Evolutionary conservation across 1,140 invertebrate species (phyloP), one percentile per base, ranked within the genome.

Genomic region (Harpegnathos saltator): DNA sequence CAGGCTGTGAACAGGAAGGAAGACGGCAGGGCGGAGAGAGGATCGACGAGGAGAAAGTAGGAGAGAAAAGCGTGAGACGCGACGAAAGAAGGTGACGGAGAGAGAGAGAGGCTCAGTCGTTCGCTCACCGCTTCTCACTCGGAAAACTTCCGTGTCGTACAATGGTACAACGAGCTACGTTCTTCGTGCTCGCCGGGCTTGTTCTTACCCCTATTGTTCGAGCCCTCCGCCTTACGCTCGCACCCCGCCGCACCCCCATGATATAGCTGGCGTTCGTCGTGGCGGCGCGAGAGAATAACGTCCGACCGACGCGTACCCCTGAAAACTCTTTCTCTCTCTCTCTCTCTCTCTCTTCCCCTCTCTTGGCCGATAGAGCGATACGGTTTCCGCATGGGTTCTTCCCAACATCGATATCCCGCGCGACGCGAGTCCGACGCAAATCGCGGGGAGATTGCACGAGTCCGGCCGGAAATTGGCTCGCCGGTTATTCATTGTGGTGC

Each of bases 121-220:
- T 73, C 33, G 17, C 24, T 24, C 3, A 14, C 38, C 11, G 24
- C 26, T 38, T 15, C n/a, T n/a, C 22, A 62, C 58, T 73, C 71
- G 71, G 52, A 58, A 80, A 80, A 71, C 63, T 80, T 69, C 50
- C 33, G 33, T 58, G 29, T 69, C 59, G 3, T 54, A 69, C 52
- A 48, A 29, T 26, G 33, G 29, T 69, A n/a, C n/a, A 78, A 78
- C 75, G 52, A 69, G 75, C 48, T 7, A n/a, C 14, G 58, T 24
- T 44, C 44, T 19, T n/a, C 29, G 56, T 24, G 54, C 22, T 44
- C 0, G 44, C 12, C n/a, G 19, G 71, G 14, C 33, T 48, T 26
- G 38, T 7, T 56, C 24, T 69, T 38, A 29, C 77, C 33, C 9
- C 54, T 19, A 44, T 75, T 54, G 19, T 63, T 33, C 24, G 17